Evolutionary conservation across 2,113 vertebrate species (phyloP), one percentile per base, ranked within the genome.

Genomic region (Amazona vittata): DNA sequence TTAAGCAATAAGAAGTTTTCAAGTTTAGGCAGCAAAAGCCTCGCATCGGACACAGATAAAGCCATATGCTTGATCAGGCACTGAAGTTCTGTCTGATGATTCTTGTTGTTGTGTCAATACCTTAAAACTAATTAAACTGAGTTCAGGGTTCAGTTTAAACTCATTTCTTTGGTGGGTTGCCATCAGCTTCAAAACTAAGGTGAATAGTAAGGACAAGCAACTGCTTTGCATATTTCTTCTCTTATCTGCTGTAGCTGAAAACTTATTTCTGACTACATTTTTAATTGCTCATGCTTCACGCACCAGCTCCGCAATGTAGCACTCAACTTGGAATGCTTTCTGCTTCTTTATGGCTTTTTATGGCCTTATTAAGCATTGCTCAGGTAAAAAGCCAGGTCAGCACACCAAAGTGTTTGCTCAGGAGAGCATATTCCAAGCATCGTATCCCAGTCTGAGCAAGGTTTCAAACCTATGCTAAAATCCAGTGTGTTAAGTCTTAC

Each of bases 1-100:
- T 96, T 96, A 97, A 95, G 91, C 39, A 85, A 95, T 94, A 97
- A 96, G 96, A 96, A 95, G 93, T 95, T 95, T 93, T 89, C 63
- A 75, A 82, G 63, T 96, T 92, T 96, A 88, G 96, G 94, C 86
- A 94, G 81, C 68, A 60, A 81, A 96, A 87, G 62, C 73, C n/a
- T 95, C 15, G 2, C 83, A n/a, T 64, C 0, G 47, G 92, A 73
- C 76, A 67, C 43, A 78, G 81, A 96, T 94, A 94, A 96, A 95
- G 69, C 46, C 14, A 3, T 37, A 21, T 59, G 69, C 85, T 97
- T 96, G 95, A 96, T 96, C 75, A 73, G 52, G 80, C 75, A 46
- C 95, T 92, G 86, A 96, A 94, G 85, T 95, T 94, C 73, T 64
- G 69, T 77, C 94, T 94, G 94, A 90, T 82, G 85, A 68, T 88